Base-by-base conservation (phyloP, 2,113 vertebrate genomes). In the mouse (Mus musculus) region DNA sequence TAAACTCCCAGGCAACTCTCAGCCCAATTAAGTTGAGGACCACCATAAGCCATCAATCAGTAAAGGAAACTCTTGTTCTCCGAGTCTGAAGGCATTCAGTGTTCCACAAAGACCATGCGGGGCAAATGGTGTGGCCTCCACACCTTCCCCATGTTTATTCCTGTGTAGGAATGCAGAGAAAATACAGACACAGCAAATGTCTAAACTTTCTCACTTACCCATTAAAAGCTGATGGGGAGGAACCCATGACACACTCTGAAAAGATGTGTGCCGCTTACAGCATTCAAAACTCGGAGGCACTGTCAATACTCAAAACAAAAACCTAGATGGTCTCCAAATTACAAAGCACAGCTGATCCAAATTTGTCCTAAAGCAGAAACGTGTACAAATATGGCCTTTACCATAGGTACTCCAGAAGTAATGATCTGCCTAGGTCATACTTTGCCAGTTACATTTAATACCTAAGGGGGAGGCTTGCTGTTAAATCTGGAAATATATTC, bases 121-220 rank as follows among this genome's bases (percentile, higher is more conserved):
- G 36, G 56, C 26, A 36, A 46, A 26, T 10, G 28, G 5, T 0
- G 22, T 36, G 13, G 16, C 42, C 30, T n/a, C 26, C 33, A 10
- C 9, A 3, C 36, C 2, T 2, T 1, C 1, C 11, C 3, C 46
- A 3, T 4, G 13, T 5, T 78, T 73, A 67, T 39, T 9, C 49
- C 67, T 39, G 10, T 3, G 20, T 9, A 42, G 24, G 46, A 86
- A 76, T 12, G 17, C 8, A 49, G 61, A 26, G 24, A 16, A 12
- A 67, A 46, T 33, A 46, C 3, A 30, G 33, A 9, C 17, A 49
- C 0, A 1, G 39, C 16, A 56, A 46, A 46, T 65, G 3, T 17
- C 54, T 59, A 42, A 54, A 67, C 1, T 22, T n/a, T 65, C 36
- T 67, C 42, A 28, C 0, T 39, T 28, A 59, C 49, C 28, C 2